phyloP scores from a whole-genome alignment of 2,888 invertebrate species.

The Achlya flavicornis region DNA sequence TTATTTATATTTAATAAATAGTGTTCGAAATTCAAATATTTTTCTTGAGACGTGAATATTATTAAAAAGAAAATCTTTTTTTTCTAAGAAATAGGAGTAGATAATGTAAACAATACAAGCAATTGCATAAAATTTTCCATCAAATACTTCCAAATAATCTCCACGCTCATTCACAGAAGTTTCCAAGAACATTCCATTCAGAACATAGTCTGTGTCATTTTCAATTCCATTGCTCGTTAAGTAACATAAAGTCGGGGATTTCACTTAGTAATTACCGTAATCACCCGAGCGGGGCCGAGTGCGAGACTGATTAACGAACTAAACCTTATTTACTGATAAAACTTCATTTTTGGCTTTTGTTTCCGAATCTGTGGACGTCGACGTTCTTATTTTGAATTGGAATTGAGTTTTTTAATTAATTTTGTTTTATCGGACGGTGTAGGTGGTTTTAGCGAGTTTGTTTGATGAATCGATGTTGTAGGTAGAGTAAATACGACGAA shows the following conservation, averaged over 20 bases:
- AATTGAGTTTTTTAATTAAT: not conserved
- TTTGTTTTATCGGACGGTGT: not conserved
- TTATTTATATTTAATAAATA: too few species aligned
- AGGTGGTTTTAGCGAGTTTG: too few species aligned
- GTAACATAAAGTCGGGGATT: constrained; percentile 14
- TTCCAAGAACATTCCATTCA: constrained; percentile 2
- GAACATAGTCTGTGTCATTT: constrained; percentile 21
- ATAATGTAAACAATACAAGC: too few species aligned
- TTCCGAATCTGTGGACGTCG: not conserved
- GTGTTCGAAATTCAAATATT: too few species aligned
- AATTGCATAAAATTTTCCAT: not conserved
- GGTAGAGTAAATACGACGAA: not conserved
- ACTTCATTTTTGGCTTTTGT: not conserved
- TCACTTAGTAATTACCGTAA: constrained; percentile 19
- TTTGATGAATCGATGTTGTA: not conserved
- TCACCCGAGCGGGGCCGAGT: constrained; percentile 15
- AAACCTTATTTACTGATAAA: constrained; percentile 6
- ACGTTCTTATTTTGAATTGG: not conserved
- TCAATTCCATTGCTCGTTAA: constrained; percentile 36
- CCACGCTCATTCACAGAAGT: not conserved
- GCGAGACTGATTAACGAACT: constrained; percentile 12
- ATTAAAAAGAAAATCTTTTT: too few species aligned
- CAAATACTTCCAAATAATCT: not conserved
- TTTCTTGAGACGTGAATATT: too few species aligned
- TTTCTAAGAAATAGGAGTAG: too few species aligned